Evolutionary conservation across 2,113 vertebrate genomes (phyloP).

Genomic region (Ibidorhyncha struthersii): DNA sequence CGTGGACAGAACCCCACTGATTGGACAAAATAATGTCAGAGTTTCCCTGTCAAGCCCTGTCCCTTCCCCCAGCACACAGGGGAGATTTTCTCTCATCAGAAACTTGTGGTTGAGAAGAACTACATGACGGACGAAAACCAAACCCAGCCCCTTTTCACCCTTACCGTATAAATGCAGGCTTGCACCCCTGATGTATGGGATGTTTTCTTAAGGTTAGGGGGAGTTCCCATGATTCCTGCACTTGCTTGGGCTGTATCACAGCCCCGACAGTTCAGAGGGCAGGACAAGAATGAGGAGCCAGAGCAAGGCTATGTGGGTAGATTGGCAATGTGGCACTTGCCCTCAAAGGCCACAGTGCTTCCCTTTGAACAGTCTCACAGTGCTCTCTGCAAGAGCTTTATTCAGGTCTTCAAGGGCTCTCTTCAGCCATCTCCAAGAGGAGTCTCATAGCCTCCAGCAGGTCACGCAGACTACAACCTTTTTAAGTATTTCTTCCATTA

Average conservation of each 20-base stretch:
- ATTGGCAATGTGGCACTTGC: neutral
- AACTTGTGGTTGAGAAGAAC: neutral
- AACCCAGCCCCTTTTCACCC: neutral
- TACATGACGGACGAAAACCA: neutral
- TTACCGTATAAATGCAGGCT: neutral
- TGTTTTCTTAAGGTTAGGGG: neutral
- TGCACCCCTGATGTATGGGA: neutral
- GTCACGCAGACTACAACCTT: neutral
- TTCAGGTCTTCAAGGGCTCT: neutral
- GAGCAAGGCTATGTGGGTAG: neutral
- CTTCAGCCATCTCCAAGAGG: neutral
- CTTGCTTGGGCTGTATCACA: neutral
- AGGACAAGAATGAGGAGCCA: neutral
- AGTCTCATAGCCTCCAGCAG: neutral
- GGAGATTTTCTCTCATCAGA: neutral
- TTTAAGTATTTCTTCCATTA: neutral
- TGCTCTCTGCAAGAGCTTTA: neutral
- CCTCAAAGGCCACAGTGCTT: neutral
- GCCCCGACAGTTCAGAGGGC: neutral
- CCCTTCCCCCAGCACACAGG: neutral
- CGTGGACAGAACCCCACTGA: neutral
- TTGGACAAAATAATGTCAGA: neutral
- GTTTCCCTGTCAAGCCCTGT: neutral
- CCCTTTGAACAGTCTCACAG: neutral
- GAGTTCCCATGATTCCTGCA: neutral